Evolutionary conservation across 2,797 vertebrate genomes (phyloP), one percentile per base, ranked within the genome.

Genomic region (Sebastes itinus): DNA sequence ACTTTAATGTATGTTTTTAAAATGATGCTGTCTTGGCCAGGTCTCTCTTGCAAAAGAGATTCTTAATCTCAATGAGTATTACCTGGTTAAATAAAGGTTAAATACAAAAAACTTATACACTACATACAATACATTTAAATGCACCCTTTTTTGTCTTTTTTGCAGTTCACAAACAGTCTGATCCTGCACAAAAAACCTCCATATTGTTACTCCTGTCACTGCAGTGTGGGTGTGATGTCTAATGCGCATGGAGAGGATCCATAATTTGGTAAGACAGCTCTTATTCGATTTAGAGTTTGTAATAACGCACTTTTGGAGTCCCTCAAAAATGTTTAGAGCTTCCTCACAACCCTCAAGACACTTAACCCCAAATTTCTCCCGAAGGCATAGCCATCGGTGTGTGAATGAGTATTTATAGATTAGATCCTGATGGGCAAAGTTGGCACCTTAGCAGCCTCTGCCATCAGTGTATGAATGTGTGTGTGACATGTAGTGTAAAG

Each of bases 11-110:
- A 35, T 35, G 33, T 13, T 13, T 35, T 35, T 35, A 35, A 35
- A 35, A 13, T 35, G 0, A 0, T 35, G 0, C 4, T 35, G 11
- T 35, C 33, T 35, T 35, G 33, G 4, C 4, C 33, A 35, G 33
- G 33, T 35, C 33, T 35, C 33, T 35, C 33, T 35, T 35, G 33
- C 33, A 35, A 35, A 35, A 13, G 0, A 35, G 0, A 35, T 35
- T 35, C 0, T 35, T 35, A 35, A 35, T 35, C 33, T 13, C 33
- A 35, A 35, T 35, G 11, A 35, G 33, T 35, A 35, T 13, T 35
- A 35, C 33, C 33, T 35, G 33, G 33, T 35, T 35, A 35, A 35
- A 35, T 35, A 35, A 35, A 35, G 33, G 33, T 35, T 35, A 35
- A 35, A 35, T 35, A 35, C 12, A 35, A 35, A 12, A 35, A 35